Evolutionary conservation across 1,140 invertebrate species (phyloP), one percentile per base, ranked within the genome.

Genomic region (Macrobrachium nipponense): DNA sequence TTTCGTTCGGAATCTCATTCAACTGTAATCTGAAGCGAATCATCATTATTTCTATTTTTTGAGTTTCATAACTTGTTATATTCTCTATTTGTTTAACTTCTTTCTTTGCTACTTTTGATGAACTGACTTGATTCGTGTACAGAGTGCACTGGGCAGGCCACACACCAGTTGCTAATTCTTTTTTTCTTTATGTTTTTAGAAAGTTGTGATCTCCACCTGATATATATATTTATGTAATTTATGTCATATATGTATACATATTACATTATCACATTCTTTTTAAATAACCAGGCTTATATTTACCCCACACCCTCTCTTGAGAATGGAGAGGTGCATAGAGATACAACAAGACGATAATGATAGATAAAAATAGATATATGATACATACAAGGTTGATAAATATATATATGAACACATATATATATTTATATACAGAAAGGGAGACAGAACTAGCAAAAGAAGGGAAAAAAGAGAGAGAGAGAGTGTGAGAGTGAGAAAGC

Each of bases 21-120:
- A 51, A 51, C 51, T 51, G 51, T 10, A 84, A 80, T 87, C 87
- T 76, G 80, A 83, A 88, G 87, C 79, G 79, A 88, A 82, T 70
- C 60, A 64, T 18, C 23, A 62, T 81, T 58, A 66, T 23, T 23
- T 23, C 20, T 36, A 72, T 23, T n/a, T 18, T 73, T 23, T 73
- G 5, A 0, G 44, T 23, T 73, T 73, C 70, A 18, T 10, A 36
- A 15, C 20, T 36, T 36, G 2, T 36, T 36, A 36, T 36, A 36
- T 36, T 36, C 27, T 36, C 27, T 36, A n/a, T 36, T 36, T 36
- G 27, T 73, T 36, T 1, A 23, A 36, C 44, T 43, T 73, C 27
- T 17, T 36, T 73, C 44, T 73, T 73, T 73, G n/a, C 44, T n/a
- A 10, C 15, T 73, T 23, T 73, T 73, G n/a, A 36, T 73, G 51